These are phyloP conservation scores for Jordanella pulchra DNA, from an alignment of 2,797 vertebrate species.

Conservation along the genomic window DNA sequence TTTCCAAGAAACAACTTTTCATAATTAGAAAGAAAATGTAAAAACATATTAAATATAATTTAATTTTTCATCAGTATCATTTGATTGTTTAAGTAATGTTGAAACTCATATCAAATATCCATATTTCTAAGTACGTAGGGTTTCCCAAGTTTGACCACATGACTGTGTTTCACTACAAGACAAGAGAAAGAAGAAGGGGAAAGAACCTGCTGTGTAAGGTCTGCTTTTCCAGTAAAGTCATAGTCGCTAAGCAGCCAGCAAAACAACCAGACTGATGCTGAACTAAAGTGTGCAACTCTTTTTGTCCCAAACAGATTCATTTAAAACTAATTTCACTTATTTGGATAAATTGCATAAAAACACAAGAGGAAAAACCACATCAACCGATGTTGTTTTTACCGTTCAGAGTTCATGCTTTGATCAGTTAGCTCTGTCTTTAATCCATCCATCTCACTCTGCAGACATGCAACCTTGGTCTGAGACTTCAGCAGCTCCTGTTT, in stretches of 20 bases:
- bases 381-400: conserved; percentile 69
- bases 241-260: background rate
- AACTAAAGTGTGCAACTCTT: background rate
- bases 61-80: background rate
- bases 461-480: conserved; percentile 91
- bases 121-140: no score
- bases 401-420: conserved; percentile 90
- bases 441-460: conserved; percentile 93
- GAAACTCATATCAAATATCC: background rate
- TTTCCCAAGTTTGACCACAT: no score
- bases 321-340: background rate
- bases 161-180: conserved; percentile 5
- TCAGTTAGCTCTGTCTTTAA: conserved; percentile 94
- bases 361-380: background rate
- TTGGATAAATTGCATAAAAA: background rate
- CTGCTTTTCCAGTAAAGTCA: background rate
- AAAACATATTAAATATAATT: no score
- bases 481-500: conserved; percentile 93
- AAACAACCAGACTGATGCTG: background rate
- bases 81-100: background rate
- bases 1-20: no score
- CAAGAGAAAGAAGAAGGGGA: background rate
- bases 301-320: background rate
- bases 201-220: conserved; percentile 17
- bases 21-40: no score